Base-by-base conservation (phyloP, 1,140 invertebrate genomes). In the Microplitis mediator region DNA sequence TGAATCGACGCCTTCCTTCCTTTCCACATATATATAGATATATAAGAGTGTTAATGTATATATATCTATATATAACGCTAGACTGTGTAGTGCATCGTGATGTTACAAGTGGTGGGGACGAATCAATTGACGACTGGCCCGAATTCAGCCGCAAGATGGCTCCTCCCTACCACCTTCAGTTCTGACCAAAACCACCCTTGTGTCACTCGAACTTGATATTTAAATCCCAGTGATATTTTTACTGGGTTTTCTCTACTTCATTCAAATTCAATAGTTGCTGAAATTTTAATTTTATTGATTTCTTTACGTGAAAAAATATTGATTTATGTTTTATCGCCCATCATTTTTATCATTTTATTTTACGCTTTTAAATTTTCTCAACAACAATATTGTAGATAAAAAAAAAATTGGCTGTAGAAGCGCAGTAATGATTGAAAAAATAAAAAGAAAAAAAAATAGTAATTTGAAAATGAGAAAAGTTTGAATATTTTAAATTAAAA, bases 61-160 rank as follows among this genome's bases (percentile, higher is more conserved):
- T 39, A 6, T 6, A 9, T 6, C 11, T 45, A 11, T 45, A 45
- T 45, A 45, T 6, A 45, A 9, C 6, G 6, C 6, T 45, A n/a
- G 39, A 6, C 39, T 11, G 39, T 23, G 23, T 23, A 23, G 39
- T 45, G 39, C 39, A 45, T 45, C 39, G 39, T 45, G 39, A 45
- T 45, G 11, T 11, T 11, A 60, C 13, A 66, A 56, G 5, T 51
- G 65, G 62, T 78, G 80, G 85, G 84, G 80, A 81, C 79, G 84
- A 87, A 87, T 87, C 86, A 87, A 87, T 87, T 87, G 85, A 79
- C 80, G 79, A 79, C 80, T 83, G 74, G 76, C 82, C 81, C 80
- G 80, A 82, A 84, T 84, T 77, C 79, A 78, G 82, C 85, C 83
- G 83, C 86, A 86, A 87, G 86, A 87, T 87, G 86, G 86, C 86